phyloP scores from a whole-genome alignment of 2,797 vertebrate genomes.

The Ceryle rudis region DNA sequence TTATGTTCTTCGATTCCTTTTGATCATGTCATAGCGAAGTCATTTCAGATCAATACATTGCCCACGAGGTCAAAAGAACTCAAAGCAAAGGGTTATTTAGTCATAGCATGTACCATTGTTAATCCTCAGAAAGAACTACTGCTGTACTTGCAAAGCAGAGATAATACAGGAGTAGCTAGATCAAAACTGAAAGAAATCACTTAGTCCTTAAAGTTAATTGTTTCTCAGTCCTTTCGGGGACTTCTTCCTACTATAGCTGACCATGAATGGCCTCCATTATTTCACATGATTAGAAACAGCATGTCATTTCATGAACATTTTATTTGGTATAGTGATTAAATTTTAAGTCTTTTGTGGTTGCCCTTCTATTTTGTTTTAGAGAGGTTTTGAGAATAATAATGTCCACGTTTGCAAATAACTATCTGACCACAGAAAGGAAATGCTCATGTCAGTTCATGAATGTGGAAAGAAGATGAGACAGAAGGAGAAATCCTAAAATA shows the following conservation, averaged over 20 bases:
- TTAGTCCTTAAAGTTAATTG: conserved; percentile 66
- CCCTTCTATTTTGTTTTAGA: background rate
- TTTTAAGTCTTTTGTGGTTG: conserved; percentile 3
- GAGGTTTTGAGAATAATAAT: background rate
- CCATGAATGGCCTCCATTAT: background rate
- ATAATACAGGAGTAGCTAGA: conserved; percentile 29
- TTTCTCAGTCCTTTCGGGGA: conserved; percentile 19
- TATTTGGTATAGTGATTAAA: background rate
- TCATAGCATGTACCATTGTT: background rate
- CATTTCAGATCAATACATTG: background rate
- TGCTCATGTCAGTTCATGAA: background rate
- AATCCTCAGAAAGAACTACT: background rate
- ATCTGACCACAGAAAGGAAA: background rate
- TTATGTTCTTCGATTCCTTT: background rate
- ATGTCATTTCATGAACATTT: conserved; percentile 61
- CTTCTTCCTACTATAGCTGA: background rate
- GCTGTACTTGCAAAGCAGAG: conserved; percentile 22
- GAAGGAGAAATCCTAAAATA: conserved; percentile 16
- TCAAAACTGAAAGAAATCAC: conserved; percentile 61
- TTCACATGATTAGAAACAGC: conserved; percentile 36
- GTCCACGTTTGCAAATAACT: background rate
- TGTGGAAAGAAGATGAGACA: background rate
- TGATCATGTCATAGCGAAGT: background rate
- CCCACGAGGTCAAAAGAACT: background rate
- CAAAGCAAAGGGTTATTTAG: background rate